Conservation (phyloP, 2,797 vertebrate species). For the Pteronotus mesoamericanus region DNA sequence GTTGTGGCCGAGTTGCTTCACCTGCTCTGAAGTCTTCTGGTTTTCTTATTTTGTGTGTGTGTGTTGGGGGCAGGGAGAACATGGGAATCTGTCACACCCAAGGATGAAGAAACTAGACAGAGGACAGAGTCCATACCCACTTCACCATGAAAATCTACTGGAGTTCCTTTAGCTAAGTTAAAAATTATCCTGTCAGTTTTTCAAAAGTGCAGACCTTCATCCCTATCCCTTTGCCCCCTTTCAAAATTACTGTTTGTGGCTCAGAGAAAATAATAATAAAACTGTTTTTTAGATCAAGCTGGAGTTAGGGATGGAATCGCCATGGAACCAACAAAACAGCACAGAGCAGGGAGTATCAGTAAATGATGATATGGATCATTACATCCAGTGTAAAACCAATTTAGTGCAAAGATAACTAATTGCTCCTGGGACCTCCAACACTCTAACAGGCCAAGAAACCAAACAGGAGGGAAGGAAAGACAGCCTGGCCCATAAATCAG, state of each 20-base stretch:
- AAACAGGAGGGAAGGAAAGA: neutral
- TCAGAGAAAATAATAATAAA: neutral
- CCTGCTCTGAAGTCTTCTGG: neutral
- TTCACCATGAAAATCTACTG: neutral
- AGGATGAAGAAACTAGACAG: neutral
- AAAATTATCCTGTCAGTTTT: neutral
- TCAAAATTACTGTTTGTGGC: neutral
- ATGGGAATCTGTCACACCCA: neutral
- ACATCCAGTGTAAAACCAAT: conserved; percentile 1
- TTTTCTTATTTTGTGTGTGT: neutral
- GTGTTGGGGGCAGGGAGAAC: neutral
- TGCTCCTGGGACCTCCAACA: neutral
- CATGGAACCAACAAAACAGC: neutral
- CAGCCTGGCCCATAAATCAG: neutral
- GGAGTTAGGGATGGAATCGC: neutral
- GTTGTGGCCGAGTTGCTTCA: neutral
- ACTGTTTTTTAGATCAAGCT: neutral
- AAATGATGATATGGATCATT: neutral
- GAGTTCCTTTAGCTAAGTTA: neutral
- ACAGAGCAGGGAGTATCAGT: neutral
- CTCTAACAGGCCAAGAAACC: neutral
- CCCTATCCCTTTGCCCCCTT: neutral
- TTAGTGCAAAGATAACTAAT: neutral
- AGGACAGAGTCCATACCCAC: neutral
- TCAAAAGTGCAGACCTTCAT: neutral